Evolutionary conservation across 2,888 invertebrate species (phyloP).

Genomic region (Andrena praecox): DNA sequence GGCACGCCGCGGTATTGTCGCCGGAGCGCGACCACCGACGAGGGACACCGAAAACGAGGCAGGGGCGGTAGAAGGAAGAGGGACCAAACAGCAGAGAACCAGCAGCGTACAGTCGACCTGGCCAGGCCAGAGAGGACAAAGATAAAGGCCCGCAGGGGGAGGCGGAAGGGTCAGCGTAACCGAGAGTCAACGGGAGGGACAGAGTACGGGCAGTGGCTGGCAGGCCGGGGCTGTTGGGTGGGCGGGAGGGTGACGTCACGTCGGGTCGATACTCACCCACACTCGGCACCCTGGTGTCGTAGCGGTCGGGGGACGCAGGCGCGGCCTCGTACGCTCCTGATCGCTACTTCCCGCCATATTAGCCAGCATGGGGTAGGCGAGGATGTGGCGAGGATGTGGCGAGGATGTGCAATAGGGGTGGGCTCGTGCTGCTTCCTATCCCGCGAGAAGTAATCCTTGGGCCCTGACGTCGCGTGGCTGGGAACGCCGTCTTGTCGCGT

Average conservation of each 20-base stretch:
- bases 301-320: conserved; percentile 61
- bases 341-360: conserved; percentile 82
- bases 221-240: conserved; percentile 11
- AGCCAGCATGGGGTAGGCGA: conserved; percentile 81
- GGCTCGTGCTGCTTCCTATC: conserved; percentile 90
- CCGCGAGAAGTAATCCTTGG: conserved; percentile 86
- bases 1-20: not conserved
- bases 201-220: conserved; percentile 21
- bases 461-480: conserved; percentile 40
- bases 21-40: not conserved
- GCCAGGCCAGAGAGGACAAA: not conserved
- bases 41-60: not conserved
- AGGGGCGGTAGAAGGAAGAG: conserved; percentile 12
- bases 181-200: conserved; percentile 46
- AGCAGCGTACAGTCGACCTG: not conserved
- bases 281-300: conserved; percentile 58
- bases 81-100: conserved; percentile 3
- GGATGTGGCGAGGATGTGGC: conserved; percentile 89
- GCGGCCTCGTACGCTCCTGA: conserved; percentile 71
- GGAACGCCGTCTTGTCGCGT: conserved; percentile 8
- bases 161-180: conserved; percentile 36
- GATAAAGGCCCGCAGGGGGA: not conserved
- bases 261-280: conserved; percentile 82
- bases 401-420: conserved; percentile 90
- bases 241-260: conserved; percentile 79